Evolutionary conservation across 2,113 vertebrate species (phyloP), one percentile per base, ranked within the genome.

Genomic region (Meles meles): DNA sequence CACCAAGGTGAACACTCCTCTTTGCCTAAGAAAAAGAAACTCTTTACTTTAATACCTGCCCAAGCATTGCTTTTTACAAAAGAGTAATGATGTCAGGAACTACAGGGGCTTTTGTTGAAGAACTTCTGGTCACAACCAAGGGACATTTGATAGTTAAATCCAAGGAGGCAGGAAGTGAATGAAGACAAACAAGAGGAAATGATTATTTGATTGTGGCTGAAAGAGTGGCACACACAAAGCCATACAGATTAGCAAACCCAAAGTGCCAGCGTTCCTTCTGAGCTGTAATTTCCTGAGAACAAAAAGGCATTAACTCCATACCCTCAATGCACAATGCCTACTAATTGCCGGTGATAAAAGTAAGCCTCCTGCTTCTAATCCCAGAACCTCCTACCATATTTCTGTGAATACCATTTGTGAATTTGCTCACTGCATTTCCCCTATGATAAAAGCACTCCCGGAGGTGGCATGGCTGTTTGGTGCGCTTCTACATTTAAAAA

Each of bases 271-370:
- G 47, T 92, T 97, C 95, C 88, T 93, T 94, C 95, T 67, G 93
- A 89, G 85, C 84, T 96, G 47, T 92, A 96, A 97, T 98, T 97
- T 97, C 76, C 47, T 79, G 97, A 95, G 95, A 98, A 98, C 92
- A 98, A 98, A 97, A 67, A 92, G 72, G 67, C 74, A 93, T 86
- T 97, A 97, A 86, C 83, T 87, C 55, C 89, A 39, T 47, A 77
- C 94, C 31, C 79, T 97, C 57, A 31, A 25, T 59, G 94, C 97
- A 98, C 94, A 98, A 97, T 97, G 83, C 31, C 71, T 93, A 77
- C 96, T 98, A 98, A 98, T 97, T 97, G 90, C 63, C 92, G 59
- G 55, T 65, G 88, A 96, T 85, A 92, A 94, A 96, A 94, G 59
- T 79, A 79, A 65, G 79, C 12, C 39, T 88, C 85, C 59, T 27